Base-by-base conservation (phyloP, 2,797 vertebrate genomes). In the Atherinosoma microstoma region DNA sequence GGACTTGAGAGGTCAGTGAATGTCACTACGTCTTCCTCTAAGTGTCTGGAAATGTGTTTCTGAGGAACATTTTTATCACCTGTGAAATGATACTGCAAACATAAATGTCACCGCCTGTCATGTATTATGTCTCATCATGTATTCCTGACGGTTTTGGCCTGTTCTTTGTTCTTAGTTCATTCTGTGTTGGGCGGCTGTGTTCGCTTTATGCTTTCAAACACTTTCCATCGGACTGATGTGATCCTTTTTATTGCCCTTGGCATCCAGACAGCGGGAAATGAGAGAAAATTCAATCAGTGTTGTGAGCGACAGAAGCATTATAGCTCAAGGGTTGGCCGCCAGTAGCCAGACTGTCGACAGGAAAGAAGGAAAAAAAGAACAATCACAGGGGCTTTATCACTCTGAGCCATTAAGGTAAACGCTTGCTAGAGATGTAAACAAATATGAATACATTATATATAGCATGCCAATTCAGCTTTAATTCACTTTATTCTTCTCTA, bases 221-320 rank as follows among this genome's bases (percentile, higher is more conserved):
- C 67, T 69, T 64, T 45, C 60, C 65, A 67, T 36, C 18, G 49
- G 66, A 70, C 70, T 70, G 75, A 84, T 87, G 60, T 53, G 58
- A 82, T 83, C 67, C 54, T 56, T 78, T 80, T 89, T 47, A 65
- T 81, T 82, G 81, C 64, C 83, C 65, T 70, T 83, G 83, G 78
- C 82, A 85, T 81, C 58, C 67, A 74, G 75, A 83, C 79, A 80
- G 34, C 11, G 13, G 78, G 83, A 93, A 93, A 90, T 82, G 58
- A 86, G 80, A 81, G 75, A 71, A 81, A 91, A 93, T 90, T 88
- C 83, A 88, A 93, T 93, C 82, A 84, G 83, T n/a, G 70, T 53
- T 67, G 53, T 90, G 92, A 94, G 84, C 91, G 91, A 89, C 91
- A 87, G 88, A 73, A 63, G 79, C 82, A 91, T 91, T 88, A 92